These are phyloP conservation scores for Neria commutata DNA, from an alignment of 2,888 invertebrate genomes.

Conservation along the genomic window DNA sequence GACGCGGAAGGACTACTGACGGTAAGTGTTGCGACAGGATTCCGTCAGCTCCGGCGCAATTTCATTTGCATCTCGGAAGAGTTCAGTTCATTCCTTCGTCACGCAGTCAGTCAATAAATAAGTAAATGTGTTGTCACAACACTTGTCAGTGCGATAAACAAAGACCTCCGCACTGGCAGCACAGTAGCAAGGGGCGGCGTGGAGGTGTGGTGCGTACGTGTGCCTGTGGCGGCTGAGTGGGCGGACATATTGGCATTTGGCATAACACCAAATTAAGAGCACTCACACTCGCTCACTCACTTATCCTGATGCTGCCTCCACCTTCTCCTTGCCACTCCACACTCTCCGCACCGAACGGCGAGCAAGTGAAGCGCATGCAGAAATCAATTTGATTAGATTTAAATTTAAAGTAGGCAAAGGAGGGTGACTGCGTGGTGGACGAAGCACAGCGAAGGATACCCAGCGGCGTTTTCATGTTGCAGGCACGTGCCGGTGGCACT, in stretches of 20 bases:
- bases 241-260: slow-evolving; percentile 22
- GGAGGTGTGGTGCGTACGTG: slow-evolving; percentile 16
- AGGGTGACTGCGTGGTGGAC: slow-evolving; percentile 10
- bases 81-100: too few species aligned
- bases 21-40: slow-evolving; percentile 2
- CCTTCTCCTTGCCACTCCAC: too few species aligned
- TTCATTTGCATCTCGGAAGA: slow-evolving; percentile 27
- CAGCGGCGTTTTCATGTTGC: slow-evolving; percentile 48
- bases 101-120: too few species aligned
- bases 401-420: slow-evolving; percentile 56
- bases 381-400: slow-evolving; percentile 61
- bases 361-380: slow-evolving; percentile 10
- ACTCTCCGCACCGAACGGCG: too few species aligned
- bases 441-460: slow-evolving; percentile 32
- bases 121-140: slow-evolving; percentile 59
- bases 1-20: background rate
- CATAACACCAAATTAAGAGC: slow-evolving; percentile 31
- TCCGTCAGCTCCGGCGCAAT: too few species aligned
- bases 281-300: background rate
- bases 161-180: slow-evolving; percentile 25
- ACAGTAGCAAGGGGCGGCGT: slow-evolving; percentile 17
- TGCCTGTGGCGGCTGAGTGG: slow-evolving; percentile 15
- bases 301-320: too few species aligned
- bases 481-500: slow-evolving; percentile 42
- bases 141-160: slow-evolving; percentile 56